phyloP scores from a whole-genome alignment of 35 echinoderm and acorn worm species.

The Anneissia japonica region DNA sequence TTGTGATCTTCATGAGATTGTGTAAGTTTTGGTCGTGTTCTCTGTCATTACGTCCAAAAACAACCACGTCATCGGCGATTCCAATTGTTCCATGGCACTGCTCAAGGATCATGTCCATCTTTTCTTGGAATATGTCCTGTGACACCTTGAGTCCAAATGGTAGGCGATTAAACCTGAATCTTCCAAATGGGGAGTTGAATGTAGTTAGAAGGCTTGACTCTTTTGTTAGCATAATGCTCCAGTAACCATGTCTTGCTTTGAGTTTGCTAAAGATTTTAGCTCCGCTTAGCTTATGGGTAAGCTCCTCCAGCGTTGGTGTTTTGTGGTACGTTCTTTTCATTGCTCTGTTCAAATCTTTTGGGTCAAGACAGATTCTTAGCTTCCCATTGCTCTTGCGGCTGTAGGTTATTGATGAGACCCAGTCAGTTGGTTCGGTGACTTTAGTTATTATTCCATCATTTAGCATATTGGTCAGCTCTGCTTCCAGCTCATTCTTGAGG shows the following conservation, averaged over 20 bases:
- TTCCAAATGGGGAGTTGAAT: constrained; percentile 40
- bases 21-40: neutral
- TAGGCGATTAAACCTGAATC: constrained; percentile 15
- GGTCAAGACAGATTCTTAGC: constrained; percentile 46
- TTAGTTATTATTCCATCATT: neutral
- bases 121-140: constrained; percentile 54
- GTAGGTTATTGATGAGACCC: constrained; percentile 38
- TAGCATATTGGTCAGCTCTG: neutral
- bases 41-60: neutral
- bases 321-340: constrained; percentile 1
- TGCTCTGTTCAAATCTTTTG: constrained; percentile 43
- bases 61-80: constrained; percentile 60
- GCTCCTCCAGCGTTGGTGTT: constrained; percentile 8
- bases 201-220: constrained; percentile 2
- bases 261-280: constrained; percentile 7
- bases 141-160: constrained; percentile 42
- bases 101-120: constrained; percentile 51
- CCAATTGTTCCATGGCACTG: constrained; percentile 44
- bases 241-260: constrained; percentile 8
- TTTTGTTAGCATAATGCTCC: neutral
- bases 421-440: constrained; percentile 69
- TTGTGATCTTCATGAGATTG: constrained; percentile 33
- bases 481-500: neutral
- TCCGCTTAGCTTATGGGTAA: neutral
- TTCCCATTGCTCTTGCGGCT: constrained; percentile 37